Conservation (phyloP, 2,797 vertebrate species). For the Manis crassicaudata region DNA sequence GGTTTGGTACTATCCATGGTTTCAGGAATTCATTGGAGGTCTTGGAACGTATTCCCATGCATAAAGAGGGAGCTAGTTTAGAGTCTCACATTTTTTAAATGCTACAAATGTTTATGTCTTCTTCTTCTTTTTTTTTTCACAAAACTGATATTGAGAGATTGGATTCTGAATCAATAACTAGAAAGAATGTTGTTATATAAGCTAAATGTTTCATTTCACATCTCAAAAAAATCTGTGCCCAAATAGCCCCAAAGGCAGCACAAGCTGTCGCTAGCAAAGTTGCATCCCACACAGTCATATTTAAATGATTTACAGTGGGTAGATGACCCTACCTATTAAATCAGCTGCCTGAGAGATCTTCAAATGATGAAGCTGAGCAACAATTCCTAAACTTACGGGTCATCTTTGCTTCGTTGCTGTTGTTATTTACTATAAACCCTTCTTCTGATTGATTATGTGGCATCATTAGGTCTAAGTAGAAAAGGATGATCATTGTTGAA, state of each 20-base stretch:
- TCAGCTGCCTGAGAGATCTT: neutral
- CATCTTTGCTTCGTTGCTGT: neutral
- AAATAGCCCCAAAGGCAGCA: neutral
- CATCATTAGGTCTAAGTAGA: neutral
- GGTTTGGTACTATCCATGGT: neutral
- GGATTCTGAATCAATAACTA: neutral
- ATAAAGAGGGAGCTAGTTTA: neutral
- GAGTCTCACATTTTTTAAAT: neutral
- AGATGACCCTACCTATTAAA: too few species aligned
- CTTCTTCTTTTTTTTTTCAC: neutral
- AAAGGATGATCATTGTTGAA: neutral
- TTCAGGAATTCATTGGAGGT: neutral
- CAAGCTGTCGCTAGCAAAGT: neutral
- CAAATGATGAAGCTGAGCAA: rapidly evolving
- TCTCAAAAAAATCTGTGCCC: neutral
- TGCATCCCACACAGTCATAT: neutral
- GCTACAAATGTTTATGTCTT: neutral
- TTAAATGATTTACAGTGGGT: neutral
- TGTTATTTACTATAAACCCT: neutral
- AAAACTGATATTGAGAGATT: neutral
- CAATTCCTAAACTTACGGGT: rapidly evolving
- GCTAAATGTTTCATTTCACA: neutral
- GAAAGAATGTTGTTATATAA: neutral
- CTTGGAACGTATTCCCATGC: neutral
- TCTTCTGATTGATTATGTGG: neutral